A percentile compares a stretch with the other conserved stretches of the same genome.
phyloP scores from a whole-genome alignment of 1,140 invertebrate species.

The Melipona quadrifasciata region DNA sequence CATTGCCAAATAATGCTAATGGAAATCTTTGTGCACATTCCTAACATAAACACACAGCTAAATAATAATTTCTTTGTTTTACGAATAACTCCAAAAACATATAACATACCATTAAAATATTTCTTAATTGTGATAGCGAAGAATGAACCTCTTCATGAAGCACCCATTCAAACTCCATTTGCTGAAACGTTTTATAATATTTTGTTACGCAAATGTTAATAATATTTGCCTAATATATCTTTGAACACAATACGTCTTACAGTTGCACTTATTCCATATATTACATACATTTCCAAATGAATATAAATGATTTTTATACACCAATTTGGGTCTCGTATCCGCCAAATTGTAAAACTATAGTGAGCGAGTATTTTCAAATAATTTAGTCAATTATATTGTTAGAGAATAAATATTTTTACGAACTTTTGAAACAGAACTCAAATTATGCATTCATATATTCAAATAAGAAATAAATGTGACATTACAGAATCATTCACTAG shows the following conservation, averaged over 20 bases:
- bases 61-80: conserved; percentile 20
- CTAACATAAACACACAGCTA: conserved; percentile 80
- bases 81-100: neutral
- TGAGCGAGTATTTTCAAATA: neutral
- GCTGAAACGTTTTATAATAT: conserved; percentile 83
- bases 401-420: neutral
- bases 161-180: conserved; percentile 97
- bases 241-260: too few relatives aligned
- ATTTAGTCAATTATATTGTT: neutral
- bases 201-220: too few relatives aligned
- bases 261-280: neutral
- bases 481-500: conserved; percentile 2
- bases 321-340: neutral
- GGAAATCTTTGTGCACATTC: conserved; percentile 94
- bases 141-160: conserved; percentile 94
- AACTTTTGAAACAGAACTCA: neutral
- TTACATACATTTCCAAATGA: neutral
- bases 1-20: conserved; percentile 90
- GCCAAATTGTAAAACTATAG: neutral
- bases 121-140: conserved; percentile 91
- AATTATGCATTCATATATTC: neutral
- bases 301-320: neutral
- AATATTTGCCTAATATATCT: too few relatives aligned
- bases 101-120: conserved; percentile 88
- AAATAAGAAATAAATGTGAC: conserved; percentile 3